Base-by-base conservation (phyloP, 2,888 invertebrate species). In the Volucella zonaria region DNA sequence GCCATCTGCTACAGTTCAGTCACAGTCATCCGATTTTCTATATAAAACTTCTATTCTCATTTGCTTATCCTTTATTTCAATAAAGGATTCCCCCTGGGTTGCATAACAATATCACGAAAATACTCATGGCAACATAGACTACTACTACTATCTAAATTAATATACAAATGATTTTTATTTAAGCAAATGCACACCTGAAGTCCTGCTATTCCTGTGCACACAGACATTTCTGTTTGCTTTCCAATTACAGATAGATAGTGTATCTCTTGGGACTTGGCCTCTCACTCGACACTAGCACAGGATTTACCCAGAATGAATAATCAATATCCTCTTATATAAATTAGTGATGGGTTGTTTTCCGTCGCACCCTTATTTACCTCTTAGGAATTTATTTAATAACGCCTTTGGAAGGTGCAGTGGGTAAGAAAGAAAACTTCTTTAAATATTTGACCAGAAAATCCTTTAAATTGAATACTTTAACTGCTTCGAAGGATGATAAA, bases 181-280 rank as follows among this genome's bases (percentile, higher is more conserved):
- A 67, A 74, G 54, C 59, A 80, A 80, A 74, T 71, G 78, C 64
- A 66, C 49, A 61, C 71, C 23, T 40, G 52, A 38, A 71, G 58
- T 71, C 61, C 23, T 40, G 45, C 18, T 23, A 51, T 43, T 75
- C 18, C 43, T 51, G 49, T 52, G 18, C 23, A 56, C 54, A 67
- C 49, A 18, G 51, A 64, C 54, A 61, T 10, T 42, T 49, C 71
- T 82, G 77, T 77, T 71, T 82, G 61, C 59, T 14, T 58, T 76
- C 59, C 76, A 77, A 81, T 76, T 81, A 77, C 77, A 52, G 38
- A 14, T 8, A 31, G 23, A 71, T 77, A 82, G 77, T 82, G 77
- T 77, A 82, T 82, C 71, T 71, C 54, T 71, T 49, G 6, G 38
- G 10, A 31, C 31, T 31, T 31, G 31, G 31, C 6, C 31, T 31